Evolutionary conservation across 2,797 vertebrate species (phyloP).

Genomic region (Aselliscus stoliczkanus): DNA sequence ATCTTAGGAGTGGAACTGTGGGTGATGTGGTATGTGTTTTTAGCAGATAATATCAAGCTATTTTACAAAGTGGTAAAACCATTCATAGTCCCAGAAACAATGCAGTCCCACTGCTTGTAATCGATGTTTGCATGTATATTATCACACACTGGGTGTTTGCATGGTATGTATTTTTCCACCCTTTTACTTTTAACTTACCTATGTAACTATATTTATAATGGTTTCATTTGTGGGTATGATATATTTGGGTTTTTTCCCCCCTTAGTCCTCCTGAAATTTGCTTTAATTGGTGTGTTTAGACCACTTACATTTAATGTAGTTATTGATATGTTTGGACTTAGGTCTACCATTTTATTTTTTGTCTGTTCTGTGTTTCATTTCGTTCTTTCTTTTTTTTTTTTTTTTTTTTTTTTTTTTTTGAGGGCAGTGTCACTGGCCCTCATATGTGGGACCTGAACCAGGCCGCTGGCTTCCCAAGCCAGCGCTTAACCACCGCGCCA

Average conservation of each 20-base stretch:
- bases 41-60: neutral
- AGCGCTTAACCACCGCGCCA: too few relatives aligned
- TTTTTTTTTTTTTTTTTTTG: too few relatives aligned
- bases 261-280: neutral
- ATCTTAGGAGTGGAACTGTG: neutral
- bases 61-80: neutral
- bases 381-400: too few relatives aligned
- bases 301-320: neutral
- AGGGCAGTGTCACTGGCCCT: too few relatives aligned
- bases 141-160: neutral
- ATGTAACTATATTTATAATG: neutral
- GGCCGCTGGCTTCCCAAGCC: too few relatives aligned
- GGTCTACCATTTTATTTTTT: neutral
- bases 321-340: neutral
- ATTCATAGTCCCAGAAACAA: neutral
- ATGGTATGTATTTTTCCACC: neutral
- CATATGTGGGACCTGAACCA: too few relatives aligned
- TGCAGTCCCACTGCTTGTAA: neutral
- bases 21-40: neutral
- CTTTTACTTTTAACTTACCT: neutral
- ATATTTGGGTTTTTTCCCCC: neutral
- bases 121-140: neutral
- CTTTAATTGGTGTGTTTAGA: neutral
- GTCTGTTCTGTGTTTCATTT: neutral
- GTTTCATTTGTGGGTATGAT: neutral